These are phyloP conservation scores for Drosophila subsilvestris DNA, from an alignment of 2,888 invertebrate species.

Conservation along the genomic window DNA sequence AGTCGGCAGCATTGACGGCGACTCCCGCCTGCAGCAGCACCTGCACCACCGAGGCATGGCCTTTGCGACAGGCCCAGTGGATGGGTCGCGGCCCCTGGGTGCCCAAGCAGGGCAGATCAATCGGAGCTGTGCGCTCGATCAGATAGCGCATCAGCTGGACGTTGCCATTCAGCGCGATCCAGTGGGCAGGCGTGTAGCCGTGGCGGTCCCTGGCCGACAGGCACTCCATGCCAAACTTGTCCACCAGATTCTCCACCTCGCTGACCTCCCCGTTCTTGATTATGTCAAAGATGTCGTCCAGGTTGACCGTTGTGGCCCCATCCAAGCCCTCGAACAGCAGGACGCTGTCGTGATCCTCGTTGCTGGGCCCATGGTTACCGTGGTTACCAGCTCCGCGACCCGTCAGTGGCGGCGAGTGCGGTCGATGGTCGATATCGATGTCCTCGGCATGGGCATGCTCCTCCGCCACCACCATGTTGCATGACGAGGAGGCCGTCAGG, in stretches of 20 bases:
- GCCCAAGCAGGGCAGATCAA: slow-evolving; percentile 93
- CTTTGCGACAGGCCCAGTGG: slow-evolving; percentile 97
- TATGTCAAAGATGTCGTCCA: slow-evolving; percentile 92
- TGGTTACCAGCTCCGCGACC: slow-evolving; percentile 24
- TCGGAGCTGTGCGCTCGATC: slow-evolving; percentile 92
- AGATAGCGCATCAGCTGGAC: slow-evolving; percentile 95
- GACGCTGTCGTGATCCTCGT: slow-evolving; percentile 82
- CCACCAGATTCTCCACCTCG: slow-evolving; percentile 92
- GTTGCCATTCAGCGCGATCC: slow-evolving; percentile 93
- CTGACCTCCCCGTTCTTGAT: slow-evolving; percentile 93
- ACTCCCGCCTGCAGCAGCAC: slow-evolving; percentile 91
- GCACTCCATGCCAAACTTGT: slow-evolving; percentile 91
- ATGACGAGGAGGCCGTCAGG: slow-evolving; percentile 90
- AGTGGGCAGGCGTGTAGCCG: slow-evolving; percentile 96
- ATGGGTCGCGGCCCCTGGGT: slow-evolving; percentile 92
- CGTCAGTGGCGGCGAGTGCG: slow-evolving; percentile 71
- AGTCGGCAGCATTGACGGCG: slow-evolving; percentile 94
- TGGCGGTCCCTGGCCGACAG: slow-evolving; percentile 93
- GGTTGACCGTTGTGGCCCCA: slow-evolving; percentile 78
- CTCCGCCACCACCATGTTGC: slow-evolving; percentile 90
- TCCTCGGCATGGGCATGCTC: slow-evolving; percentile 85
- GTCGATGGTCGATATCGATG: slow-evolving; percentile 77
- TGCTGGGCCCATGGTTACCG: slow-evolving; percentile 43
- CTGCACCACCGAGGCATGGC: slow-evolving; percentile 95
- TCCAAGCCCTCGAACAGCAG: slow-evolving; percentile 80